These are phyloP conservation scores for Xerus inauris DNA, from an alignment of 2,113 vertebrate genomes.

Conservation along the genomic window DNA sequence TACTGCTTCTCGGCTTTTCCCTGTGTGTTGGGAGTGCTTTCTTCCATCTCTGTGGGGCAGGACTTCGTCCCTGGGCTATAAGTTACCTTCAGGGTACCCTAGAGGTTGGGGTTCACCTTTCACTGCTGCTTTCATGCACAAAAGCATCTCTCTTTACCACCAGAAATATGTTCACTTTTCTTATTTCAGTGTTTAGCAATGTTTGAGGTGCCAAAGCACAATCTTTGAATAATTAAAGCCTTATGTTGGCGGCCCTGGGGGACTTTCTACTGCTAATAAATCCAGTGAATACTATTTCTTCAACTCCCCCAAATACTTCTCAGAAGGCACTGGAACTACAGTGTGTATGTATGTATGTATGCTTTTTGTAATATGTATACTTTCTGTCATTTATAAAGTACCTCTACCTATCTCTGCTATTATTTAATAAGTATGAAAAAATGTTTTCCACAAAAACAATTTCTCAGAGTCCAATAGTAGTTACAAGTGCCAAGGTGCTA, in stretches of 20 bases:
- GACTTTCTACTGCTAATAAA: conserved; percentile 52
- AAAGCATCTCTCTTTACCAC: background rate
- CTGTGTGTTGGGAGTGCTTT: background rate
- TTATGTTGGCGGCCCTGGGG: conserved; percentile 35
- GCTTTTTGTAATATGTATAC: background rate
- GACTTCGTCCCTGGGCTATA: background rate
- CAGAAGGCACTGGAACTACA: background rate
- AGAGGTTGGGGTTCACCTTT: background rate
- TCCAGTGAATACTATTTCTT: conserved; percentile 36
- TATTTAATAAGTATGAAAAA: conserved; percentile 34
- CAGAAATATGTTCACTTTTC: background rate
- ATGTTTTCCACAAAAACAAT: background rate
- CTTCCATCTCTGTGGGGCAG: background rate
- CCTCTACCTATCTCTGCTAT: background rate
- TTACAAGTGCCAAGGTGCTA: background rate
- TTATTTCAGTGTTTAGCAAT: conserved; percentile 45
- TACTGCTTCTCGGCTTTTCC: background rate
- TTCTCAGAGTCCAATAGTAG: too few species aligned
- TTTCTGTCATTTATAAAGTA: background rate
- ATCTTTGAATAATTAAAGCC: conserved; percentile 64
- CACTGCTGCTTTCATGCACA: background rate
- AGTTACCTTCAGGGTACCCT: background rate
- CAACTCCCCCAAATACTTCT: conserved; percentile 32
- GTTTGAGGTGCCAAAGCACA: background rate
- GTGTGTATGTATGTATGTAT: background rate